Evolutionary conservation across 2,888 invertebrate species (phyloP).

Genomic region (Tiliacea aurago): DNA sequence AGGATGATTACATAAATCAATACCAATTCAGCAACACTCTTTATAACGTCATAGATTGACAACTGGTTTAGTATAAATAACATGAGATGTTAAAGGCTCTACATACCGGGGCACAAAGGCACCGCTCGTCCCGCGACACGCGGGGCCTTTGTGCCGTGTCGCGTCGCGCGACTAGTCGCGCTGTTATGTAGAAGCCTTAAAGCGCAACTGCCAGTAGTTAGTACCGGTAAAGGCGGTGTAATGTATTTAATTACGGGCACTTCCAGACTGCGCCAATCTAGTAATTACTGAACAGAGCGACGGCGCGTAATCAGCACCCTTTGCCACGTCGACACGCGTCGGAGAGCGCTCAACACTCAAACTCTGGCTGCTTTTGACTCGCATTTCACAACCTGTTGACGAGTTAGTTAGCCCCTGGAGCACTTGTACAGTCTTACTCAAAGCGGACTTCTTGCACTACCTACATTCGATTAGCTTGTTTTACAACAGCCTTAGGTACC

Average conservation of each 20-base stretch:
- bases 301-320: constrained; percentile 87
- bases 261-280: constrained; percentile 86
- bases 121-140: too few relatives aligned
- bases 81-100: constrained; percentile 24
- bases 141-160: too few relatives aligned
- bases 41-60: constrained; percentile 5
- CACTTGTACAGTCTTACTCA: constrained; percentile 76
- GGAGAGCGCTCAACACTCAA: constrained; percentile 80
- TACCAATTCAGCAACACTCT: not conserved
- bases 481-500: not conserved
- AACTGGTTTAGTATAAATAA: constrained; percentile 40
- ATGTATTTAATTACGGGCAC: constrained; percentile 88
- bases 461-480: constrained; percentile 28
- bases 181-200: too few relatives aligned
- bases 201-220: constrained; percentile 40
- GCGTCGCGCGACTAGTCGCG: too few relatives aligned
- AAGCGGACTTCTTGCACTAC: constrained; percentile 71
- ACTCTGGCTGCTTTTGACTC: constrained; percentile 83
- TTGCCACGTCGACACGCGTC: constrained; percentile 83
- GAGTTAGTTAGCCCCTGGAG: constrained; percentile 83
- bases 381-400: constrained; percentile 89
- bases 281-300: constrained; percentile 86
- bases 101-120: too few relatives aligned
- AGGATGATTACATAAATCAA: constrained; percentile 18
- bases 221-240: constrained; percentile 78